Percentiles rank a stretch among this genome's conserved stretches.
Conservation (phyloP, 2,888 invertebrate genomes). For the Polyploca ridens region DNA sequence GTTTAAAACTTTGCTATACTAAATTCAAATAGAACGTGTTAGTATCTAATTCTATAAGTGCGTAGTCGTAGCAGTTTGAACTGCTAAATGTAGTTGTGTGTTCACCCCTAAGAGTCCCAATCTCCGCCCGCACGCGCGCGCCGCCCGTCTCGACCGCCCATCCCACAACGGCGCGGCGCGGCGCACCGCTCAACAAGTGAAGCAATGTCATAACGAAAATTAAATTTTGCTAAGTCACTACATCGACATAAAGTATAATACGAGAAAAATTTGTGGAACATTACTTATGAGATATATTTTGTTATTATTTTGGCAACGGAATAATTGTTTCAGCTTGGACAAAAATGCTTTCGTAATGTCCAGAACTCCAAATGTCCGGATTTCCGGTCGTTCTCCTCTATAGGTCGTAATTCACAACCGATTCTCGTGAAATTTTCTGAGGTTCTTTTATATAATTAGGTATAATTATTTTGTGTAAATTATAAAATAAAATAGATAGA, state of each 20-base stretch:
- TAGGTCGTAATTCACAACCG: too few relatives aligned
- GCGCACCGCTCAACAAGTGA: conserved; percentile 42
- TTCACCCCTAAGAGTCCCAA: conserved; percentile 12
- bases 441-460: too few relatives aligned
- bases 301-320: too few relatives aligned
- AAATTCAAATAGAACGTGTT: not conserved
- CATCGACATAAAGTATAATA: conserved; percentile 24
- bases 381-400: too few relatives aligned
- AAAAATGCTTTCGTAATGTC: too few relatives aligned
- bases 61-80: not conserved
- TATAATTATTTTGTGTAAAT: too few relatives aligned
- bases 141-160: conserved; percentile 5
- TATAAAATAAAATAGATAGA: too few relatives aligned
- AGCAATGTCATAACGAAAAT: conserved; percentile 42
- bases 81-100: not conserved
- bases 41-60: not conserved
- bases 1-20: too few relatives aligned
- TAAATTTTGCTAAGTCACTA: conserved; percentile 39
- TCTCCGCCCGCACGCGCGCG: conserved; percentile 13
- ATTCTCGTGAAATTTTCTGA: too few relatives aligned
- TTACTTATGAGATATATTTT: not conserved
- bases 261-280: conserved; percentile 10
- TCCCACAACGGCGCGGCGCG: conserved; percentile 15
- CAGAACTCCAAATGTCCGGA: too few relatives aligned
- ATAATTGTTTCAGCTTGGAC: too few relatives aligned